phyloP scores from a whole-genome alignment of 2,113 vertebrate genomes.

The Myxocyprinus asiaticus region DNA sequence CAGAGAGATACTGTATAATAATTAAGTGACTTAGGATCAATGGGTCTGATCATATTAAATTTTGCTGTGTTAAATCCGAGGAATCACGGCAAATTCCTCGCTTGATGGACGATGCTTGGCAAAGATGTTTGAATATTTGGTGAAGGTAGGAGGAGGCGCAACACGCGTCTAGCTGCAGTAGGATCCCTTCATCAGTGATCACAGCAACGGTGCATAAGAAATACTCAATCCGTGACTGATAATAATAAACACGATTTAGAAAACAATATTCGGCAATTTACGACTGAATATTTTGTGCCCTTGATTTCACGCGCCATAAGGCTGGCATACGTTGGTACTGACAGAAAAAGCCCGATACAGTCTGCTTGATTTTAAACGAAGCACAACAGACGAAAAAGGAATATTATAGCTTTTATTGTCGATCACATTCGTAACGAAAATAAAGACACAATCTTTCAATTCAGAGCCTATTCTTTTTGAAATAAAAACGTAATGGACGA shows the following conservation, averaged over 20 bases:
- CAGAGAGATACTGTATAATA: too few relatives aligned
- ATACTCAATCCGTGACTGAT: slow-evolving; percentile 61
- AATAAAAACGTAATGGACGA: slow-evolving; percentile 23
- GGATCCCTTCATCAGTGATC: slow-evolving; percentile 58
- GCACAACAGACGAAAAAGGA: slow-evolving; percentile 10
- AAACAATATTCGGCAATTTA: background rate
- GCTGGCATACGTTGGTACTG: background rate
- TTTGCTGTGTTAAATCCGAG: slow-evolving; percentile 9
- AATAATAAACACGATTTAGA: slow-evolving; percentile 50
- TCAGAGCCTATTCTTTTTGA: background rate
- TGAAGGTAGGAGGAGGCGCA: slow-evolving; percentile 53
- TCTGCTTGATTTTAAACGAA: slow-evolving; percentile 13
- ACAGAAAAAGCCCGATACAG: background rate
- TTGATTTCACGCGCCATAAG: background rate
- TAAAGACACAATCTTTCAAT: background rate
- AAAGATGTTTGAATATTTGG: slow-evolving; percentile 65
- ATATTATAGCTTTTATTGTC: background rate
- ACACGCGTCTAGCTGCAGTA: slow-evolving; percentile 32
- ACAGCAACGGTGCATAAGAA: slow-evolving; percentile 60
- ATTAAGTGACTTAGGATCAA: background rate
- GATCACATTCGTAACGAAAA: background rate
- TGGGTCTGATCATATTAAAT: background rate
- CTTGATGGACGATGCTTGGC: slow-evolving; percentile 52
- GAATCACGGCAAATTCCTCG: slow-evolving; percentile 60
- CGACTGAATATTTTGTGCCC: background rate